Conservation (phyloP, 2,888 invertebrate species). For the Elmis aenea region DNA sequence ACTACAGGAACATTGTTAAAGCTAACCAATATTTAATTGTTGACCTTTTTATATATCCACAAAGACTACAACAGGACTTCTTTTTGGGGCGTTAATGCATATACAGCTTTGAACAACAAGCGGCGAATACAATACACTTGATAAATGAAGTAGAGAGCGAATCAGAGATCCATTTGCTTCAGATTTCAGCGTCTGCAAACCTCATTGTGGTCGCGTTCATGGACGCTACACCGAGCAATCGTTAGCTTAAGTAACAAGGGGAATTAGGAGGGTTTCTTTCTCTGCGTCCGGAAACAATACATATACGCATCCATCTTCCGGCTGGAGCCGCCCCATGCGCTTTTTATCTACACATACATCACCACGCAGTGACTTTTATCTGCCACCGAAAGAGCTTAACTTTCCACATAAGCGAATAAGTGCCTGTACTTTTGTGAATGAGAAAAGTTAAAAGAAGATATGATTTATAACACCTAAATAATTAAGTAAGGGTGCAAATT, state of each 20-base stretch:
- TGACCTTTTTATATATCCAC: too few relatives aligned
- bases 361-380: constrained; percentile 15
- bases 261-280: constrained; percentile 48
- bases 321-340: constrained; percentile 24
- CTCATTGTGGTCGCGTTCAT: constrained; percentile 39
- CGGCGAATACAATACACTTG: constrained; percentile 26
- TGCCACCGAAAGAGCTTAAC: background rate
- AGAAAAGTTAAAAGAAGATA: too few relatives aligned
- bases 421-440: too few relatives aligned
- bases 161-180: constrained; percentile 44
- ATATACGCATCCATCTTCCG: constrained; percentile 49
- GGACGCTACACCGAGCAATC: constrained; percentile 35
- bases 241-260: constrained; percentile 47
- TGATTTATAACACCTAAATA: too few relatives aligned
- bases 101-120: too few relatives aligned
- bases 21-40: too few relatives aligned
- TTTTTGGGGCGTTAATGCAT: too few relatives aligned
- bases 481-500: too few relatives aligned
- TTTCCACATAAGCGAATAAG: too few relatives aligned
- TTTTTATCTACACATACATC: constrained; percentile 20
- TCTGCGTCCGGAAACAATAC: constrained; percentile 47
- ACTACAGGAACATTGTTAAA: too few relatives aligned
- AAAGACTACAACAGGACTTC: too few relatives aligned
- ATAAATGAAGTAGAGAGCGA: constrained; percentile 37
- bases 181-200: constrained; percentile 44